Evolutionary conservation across 1,140 invertebrate species (phyloP).

Genomic region (Pseudomyrmex gracilis): DNA sequence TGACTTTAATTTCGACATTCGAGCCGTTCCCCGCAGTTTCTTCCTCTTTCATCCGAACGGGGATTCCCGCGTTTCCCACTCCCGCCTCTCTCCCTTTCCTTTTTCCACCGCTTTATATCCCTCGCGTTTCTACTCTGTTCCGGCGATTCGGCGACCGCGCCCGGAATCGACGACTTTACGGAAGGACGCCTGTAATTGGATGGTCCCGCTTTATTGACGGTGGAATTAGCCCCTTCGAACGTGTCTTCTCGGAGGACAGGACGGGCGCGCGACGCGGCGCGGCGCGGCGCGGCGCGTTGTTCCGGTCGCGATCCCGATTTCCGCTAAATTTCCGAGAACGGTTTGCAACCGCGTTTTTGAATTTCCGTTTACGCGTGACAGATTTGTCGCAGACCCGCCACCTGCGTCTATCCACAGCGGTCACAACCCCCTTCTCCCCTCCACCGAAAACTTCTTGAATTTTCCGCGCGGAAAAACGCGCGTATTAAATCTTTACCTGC

Average conservation of each 20-base stretch:
- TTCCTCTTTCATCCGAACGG: background rate
- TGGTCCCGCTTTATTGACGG: slow-evolving; percentile 73
- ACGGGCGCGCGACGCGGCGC: slow-evolving; percentile 42
- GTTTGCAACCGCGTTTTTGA: slow-evolving; percentile 36
- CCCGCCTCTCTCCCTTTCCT: background rate
- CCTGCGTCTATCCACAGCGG: background rate
- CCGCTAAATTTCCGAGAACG: slow-evolving; percentile 47
- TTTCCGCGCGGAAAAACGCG: slow-evolving; percentile 27
- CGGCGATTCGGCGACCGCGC: slow-evolving; percentile 50
- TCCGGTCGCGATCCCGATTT: slow-evolving; percentile 54
- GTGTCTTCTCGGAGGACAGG: slow-evolving; percentile 47
- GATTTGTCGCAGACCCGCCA: slow-evolving; percentile 9
- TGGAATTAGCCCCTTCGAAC: slow-evolving; percentile 70
- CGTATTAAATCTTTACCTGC: slow-evolving; percentile 27
- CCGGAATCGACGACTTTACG: slow-evolving; percentile 69
- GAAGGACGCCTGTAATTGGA: slow-evolving; percentile 71
- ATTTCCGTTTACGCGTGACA: slow-evolving; percentile 47
- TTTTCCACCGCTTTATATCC: slow-evolving; percentile 41
- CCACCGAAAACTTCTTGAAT: background rate
- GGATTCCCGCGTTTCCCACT: too few relatives aligned
- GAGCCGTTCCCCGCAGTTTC: slow-evolving; percentile 6
- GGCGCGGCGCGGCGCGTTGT: slow-evolving; percentile 42
- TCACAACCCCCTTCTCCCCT: too few relatives aligned
- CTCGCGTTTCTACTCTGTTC: slow-evolving; percentile 49
- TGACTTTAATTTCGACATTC: slow-evolving; percentile 73